A percentile compares a stretch with the other conserved stretches of the same genome.
phyloP scores from a whole-genome alignment of 2,888 invertebrate species.

The Eulithis prunata region DNA sequence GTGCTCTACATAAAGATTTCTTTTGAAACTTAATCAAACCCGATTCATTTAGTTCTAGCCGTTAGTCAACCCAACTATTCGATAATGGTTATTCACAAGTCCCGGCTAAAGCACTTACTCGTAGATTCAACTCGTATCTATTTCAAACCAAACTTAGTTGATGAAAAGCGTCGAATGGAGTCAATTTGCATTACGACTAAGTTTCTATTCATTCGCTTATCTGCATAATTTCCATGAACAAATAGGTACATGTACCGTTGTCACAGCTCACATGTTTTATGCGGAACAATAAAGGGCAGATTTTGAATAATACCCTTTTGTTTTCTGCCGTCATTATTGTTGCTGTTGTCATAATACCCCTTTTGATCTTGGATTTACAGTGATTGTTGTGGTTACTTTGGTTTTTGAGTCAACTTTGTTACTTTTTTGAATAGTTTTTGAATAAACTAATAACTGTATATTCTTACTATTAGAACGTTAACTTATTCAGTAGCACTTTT shows the following conservation, averaged over 20 bases:
- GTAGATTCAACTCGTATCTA: slow-evolving; percentile 58
- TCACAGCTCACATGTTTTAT: slow-evolving; percentile 76
- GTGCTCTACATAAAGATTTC: too few relatives aligned
- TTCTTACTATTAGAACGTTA: not conserved
- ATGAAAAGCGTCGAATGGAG: slow-evolving; percentile 72
- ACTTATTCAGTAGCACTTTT: too few relatives aligned
- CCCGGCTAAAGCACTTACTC: slow-evolving; percentile 45
- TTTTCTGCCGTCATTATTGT: slow-evolving; percentile 68
- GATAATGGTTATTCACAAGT: slow-evolving; percentile 61
- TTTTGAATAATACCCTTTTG: slow-evolving; percentile 77
- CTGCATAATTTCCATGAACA: slow-evolving; percentile 80
- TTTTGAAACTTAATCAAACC: not conserved
- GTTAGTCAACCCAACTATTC: slow-evolving; percentile 51
- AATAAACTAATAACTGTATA: not conserved
- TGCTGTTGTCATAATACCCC: slow-evolving; percentile 50
- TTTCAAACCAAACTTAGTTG: slow-evolving; percentile 64
- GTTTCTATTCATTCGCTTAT: slow-evolving; percentile 80
- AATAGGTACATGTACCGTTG: slow-evolving; percentile 68
- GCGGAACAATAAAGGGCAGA: slow-evolving; percentile 75
- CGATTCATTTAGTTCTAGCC: slow-evolving; percentile 31
- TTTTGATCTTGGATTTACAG: slow-evolving; percentile 45
- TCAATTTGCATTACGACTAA: slow-evolving; percentile 78
- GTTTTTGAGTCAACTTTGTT: not conserved
- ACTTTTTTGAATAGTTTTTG: not conserved
- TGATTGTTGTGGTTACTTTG: slow-evolving; percentile 30